Evolutionary conservation across 1,140 invertebrate genomes (phyloP).

Genomic region (Drosophila lini): DNA sequence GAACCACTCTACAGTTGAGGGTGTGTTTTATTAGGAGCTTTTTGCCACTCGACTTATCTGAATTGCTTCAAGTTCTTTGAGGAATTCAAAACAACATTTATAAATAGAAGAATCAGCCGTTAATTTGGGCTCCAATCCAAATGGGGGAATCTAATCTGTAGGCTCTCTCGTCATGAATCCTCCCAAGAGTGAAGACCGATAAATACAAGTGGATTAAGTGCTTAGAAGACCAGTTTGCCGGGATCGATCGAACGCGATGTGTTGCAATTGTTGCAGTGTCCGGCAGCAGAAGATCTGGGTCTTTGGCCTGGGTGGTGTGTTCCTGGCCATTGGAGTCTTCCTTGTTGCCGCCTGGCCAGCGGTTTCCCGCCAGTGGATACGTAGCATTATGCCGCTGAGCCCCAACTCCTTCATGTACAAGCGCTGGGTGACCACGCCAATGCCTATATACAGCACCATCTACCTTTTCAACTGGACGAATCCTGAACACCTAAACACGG

Average conservation of each 20-base stretch:
- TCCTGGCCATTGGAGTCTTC: constrained; percentile 47
- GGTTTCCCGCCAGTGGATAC: constrained; percentile 40
- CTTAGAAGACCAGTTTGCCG: constrained; percentile 5
- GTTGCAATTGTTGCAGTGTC: constrained; percentile 75
- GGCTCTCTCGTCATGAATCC: not conserved
- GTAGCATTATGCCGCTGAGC: constrained; percentile 85
- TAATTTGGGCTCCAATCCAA: not conserved
- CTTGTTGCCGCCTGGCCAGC: constrained; percentile 61
- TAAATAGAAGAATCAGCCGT: constrained; percentile 1
- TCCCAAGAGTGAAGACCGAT: not conserved
- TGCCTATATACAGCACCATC: constrained; percentile 90
- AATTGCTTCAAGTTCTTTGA: not conserved
- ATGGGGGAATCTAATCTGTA: constrained; percentile 25
- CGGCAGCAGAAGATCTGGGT: constrained; percentile 75
- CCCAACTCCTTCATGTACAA: constrained; percentile 87
- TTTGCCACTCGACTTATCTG: constrained; percentile 4
- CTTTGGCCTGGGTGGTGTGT: constrained; percentile 50
- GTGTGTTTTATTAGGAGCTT: constrained; percentile 1
- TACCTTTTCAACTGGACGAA: constrained; percentile 94
- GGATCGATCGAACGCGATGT: constrained; percentile 38
- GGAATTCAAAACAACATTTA: constrained; percentile 8
- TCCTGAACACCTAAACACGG: constrained; percentile 85
- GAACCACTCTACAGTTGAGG: not conserved
- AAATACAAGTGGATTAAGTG: constrained; percentile 11
- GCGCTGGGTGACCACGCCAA: constrained; percentile 89